phyloP scores from a whole-genome alignment of 2,797 vertebrate genomes.

The Scomberomorus guttatus region DNA sequence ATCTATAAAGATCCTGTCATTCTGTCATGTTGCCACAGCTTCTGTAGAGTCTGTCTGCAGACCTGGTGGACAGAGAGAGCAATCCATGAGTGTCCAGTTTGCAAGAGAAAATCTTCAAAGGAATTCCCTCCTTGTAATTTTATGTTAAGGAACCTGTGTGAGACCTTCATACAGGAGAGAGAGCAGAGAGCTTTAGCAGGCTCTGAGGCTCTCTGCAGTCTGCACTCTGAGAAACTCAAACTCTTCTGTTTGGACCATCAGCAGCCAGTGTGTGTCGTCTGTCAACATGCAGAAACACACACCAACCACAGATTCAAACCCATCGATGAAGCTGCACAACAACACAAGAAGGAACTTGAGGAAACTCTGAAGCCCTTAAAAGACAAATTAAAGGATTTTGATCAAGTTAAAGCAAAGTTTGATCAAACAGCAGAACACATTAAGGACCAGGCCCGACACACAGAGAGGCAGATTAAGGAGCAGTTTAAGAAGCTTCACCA shows the following conservation, averaged over 20 bases:
- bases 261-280: neutral
- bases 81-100: too few relatives aligned
- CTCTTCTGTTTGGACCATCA: neutral
- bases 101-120: neutral
- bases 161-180: neutral
- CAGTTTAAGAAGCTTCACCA: neutral
- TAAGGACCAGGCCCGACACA: too few relatives aligned
- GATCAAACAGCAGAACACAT: too few relatives aligned
- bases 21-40: constrained; percentile 22
- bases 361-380: too few relatives aligned
- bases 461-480: neutral
- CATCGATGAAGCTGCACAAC: neutral
- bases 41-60: constrained; percentile 31
- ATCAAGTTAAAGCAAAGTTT: too few relatives aligned
- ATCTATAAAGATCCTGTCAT: constrained; percentile 19
- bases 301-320: neutral
- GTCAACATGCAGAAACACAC: neutral
- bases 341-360: too few relatives aligned
- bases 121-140: neutral
- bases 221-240: too few relatives aligned
- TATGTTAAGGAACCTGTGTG: neutral
- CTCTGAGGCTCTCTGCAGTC: too few relatives aligned
- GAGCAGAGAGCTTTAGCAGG: neutral
- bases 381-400: too few relatives aligned
- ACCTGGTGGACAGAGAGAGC: neutral